phyloP scores from a whole-genome alignment of 1,140 invertebrate species.

The Callitettix versicolor region DNA sequence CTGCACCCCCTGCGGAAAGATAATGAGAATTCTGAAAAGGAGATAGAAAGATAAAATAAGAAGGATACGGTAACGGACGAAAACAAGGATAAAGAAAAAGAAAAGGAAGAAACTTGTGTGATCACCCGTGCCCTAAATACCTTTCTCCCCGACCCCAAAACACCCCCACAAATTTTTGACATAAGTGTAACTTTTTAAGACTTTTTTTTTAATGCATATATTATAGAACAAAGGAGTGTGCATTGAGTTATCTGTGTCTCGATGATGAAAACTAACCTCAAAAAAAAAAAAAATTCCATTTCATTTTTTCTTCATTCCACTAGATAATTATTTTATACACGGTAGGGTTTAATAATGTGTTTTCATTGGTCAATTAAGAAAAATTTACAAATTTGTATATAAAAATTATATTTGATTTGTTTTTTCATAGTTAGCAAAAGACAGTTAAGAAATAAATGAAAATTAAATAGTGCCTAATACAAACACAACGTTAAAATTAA shows the following conservation, averaged over 20 bases:
- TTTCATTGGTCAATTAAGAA: conserved; percentile 15
- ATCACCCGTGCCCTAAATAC: not conserved
- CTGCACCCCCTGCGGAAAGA: no score
- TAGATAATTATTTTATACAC: conserved; percentile 13
- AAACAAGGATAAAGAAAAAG: conserved; percentile 24
- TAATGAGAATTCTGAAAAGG: conserved; percentile 27
- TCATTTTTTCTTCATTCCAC: conserved; percentile 23
- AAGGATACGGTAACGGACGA: conserved; percentile 25
- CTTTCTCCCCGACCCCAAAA: conserved; percentile 2
- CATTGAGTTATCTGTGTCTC: conserved; percentile 7
- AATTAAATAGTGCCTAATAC: no score
- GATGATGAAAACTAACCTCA: conserved; percentile 1
- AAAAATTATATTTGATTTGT: conserved; percentile 15
- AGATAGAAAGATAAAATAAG: conserved; percentile 23
- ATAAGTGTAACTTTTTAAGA: conserved; percentile 18
- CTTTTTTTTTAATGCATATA: conserved; percentile 12
- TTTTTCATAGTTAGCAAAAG: no score
- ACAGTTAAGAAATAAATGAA: no score
- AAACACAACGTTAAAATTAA: no score
- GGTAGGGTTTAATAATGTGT: conserved; percentile 14
- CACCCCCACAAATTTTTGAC: conserved; percentile 3
- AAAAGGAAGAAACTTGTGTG: conserved; percentile 21
- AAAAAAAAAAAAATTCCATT: conserved; percentile 6
- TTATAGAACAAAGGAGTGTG: conserved; percentile 5
- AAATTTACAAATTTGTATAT: conserved; percentile 15